Percentiles rank a stretch among this genome's conserved stretches.
Evolutionary conservation across 2,113 vertebrate genomes (phyloP).

Genomic region (pig (Sus scrofa)): T2T-Sscrofa CM000815.6:130365001-130365500

Average conservation of each 20-base stretch:
- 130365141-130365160: slow-evolving; percentile 34
- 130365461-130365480: neutral
- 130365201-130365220: slow-evolving; percentile 29
- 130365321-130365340: neutral
- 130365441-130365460: slow-evolving; percentile 23
- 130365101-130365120: neutral
- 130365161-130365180: neutral
- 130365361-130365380: neutral
- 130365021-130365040: neutral
- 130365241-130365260: neutral
- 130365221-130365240: neutral
- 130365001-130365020: neutral
- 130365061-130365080: slow-evolving; percentile 50
- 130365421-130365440: neutral
- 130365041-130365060: slow-evolving; percentile 22
- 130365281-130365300: neutral
- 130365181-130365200: neutral
- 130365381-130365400: neutral
- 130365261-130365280: neutral
- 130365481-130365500: neutral
- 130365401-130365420: neutral
- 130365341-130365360: neutral
- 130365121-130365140: neutral
- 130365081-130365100: neutral
- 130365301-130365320: neutral